Percentiles rank a stretch among this genome's conserved stretches.
Evolutionary conservation across 1,140 invertebrate genomes (phyloP).

Genomic region (Drosophila quadrilineata): DNA sequence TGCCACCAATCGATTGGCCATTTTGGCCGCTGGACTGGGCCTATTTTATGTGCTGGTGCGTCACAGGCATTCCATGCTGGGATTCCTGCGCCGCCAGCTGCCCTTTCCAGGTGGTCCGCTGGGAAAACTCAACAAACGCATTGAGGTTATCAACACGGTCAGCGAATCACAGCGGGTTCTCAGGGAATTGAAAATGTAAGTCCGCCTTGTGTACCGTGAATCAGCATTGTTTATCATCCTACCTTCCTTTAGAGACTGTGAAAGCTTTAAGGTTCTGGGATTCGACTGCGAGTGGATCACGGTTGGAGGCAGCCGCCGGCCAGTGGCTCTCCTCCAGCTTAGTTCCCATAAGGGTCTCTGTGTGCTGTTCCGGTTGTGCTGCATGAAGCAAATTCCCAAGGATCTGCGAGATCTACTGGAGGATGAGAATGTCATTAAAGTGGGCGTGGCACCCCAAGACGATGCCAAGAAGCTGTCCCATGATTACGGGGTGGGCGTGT

Average conservation of each 20-base stretch:
- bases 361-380: slow-evolving; percentile 84
- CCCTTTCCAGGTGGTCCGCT: not conserved
- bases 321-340: slow-evolving; percentile 85
- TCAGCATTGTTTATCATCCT: not conserved
- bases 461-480: slow-evolving; percentile 86
- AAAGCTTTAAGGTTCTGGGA: slow-evolving; percentile 82
- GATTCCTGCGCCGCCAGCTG: slow-evolving; percentile 7
- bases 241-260: slow-evolving; percentile 53
- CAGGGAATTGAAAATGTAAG: slow-evolving; percentile 50
- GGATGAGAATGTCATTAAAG: slow-evolving; percentile 85
- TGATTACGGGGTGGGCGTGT: slow-evolving; percentile 86
- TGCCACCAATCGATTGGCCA: slow-evolving; percentile 27
- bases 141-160: slow-evolving; percentile 51
- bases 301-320: slow-evolving; percentile 80
- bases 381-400: slow-evolving; percentile 83
- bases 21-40: slow-evolving; percentile 51
- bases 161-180: slow-evolving; percentile 45
- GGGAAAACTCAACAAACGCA: slow-evolving; percentile 26
- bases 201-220: not conserved
- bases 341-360: slow-evolving; percentile 85
- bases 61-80: slow-evolving; percentile 26
- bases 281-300: slow-evolving; percentile 89
- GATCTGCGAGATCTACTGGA: slow-evolving; percentile 83
- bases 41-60: slow-evolving; percentile 55
- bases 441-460: slow-evolving; percentile 88